Evolutionary conservation across 2,797 vertebrate species (phyloP).

Genomic region (Anguilla megastoma): DNA sequence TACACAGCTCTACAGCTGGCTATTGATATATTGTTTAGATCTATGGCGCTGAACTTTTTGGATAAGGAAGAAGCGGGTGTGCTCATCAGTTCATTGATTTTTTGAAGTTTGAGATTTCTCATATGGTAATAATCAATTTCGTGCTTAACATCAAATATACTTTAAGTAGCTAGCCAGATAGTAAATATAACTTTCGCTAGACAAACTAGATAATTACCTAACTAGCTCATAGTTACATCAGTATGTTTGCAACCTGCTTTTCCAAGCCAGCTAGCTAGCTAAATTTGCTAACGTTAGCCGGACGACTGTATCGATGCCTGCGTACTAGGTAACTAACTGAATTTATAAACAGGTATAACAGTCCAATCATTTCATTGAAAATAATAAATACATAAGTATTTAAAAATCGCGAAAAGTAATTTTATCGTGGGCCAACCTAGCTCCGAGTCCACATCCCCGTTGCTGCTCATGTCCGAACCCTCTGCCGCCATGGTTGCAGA

Average conservation of each 20-base stretch:
- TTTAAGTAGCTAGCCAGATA: not conserved
- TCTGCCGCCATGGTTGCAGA: slow-evolving; percentile 72
- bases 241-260: not conserved
- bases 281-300: not conserved
- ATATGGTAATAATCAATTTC: not conserved
- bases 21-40: not conserved
- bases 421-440: slow-evolving; percentile 56
- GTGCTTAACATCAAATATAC: not conserved
- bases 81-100: not conserved
- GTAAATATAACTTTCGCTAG: not conserved
- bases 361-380: not conserved
- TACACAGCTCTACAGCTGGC: not conserved
- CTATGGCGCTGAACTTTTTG: not conserved
- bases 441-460: slow-evolving; percentile 61
- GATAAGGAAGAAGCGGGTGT: not conserved
- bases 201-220: not conserved
- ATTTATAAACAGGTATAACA: not conserved
- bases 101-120: not conserved
- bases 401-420: not conserved
- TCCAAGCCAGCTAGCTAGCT: not conserved
- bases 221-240: not conserved
- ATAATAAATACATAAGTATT: not conserved
- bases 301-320: not conserved
- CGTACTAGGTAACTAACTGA: not conserved
- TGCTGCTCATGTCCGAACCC: slow-evolving; percentile 64